Base-by-base conservation (phyloP, 1,140 invertebrate species). In the Drosophila orosa region DNA sequence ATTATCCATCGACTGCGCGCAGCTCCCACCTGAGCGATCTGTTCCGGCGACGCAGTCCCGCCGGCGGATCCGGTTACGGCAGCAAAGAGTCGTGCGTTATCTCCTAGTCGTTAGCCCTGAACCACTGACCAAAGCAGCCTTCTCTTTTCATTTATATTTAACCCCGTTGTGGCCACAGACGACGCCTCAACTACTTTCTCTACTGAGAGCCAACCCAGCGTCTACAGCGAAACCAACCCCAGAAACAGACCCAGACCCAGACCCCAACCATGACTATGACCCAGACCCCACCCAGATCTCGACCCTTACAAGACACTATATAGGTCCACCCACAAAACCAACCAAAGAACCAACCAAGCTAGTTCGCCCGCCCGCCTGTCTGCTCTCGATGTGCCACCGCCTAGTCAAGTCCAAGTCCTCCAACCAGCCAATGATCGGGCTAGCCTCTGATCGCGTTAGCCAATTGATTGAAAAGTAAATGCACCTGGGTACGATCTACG, bases 11-110 rank as follows among this genome's bases (percentile, higher is more conserved):
- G 8, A 54, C 40, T 29, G 31, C 80, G 19, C 81, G 82, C 31
- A 74, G 71, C 35, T 69, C 84, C 15, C 78, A 91, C 73, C 56
- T 91, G 37, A 79, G 76, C 17, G 90, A 91, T 56, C 67, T 91
- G n/a, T 82, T 91, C 29, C 74, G 71, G 39, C 90, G 86, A 50
- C 78, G 83, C 19, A 87, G 84, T 71, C 84, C 83, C 67, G 74
- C 47, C 47, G 45, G 60, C 29, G 48, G 37, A 33, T 79, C 68
- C 40, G 66, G 61, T 48, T 82, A 81, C 47, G 42, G 67, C 63
- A 83, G 65, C 83, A 91, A 90, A 90, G 90, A 91, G 69, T 90
- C 87, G 87, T 91, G 90, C 90, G 81, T 91, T 85, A 90, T 91
- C 61, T 83, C 78, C 54, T 91, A 91, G 58, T 62, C 52, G 58